phyloP scores from a whole-genome alignment of 2,888 invertebrate genomes.

The Dryomyza anilis region DNA sequence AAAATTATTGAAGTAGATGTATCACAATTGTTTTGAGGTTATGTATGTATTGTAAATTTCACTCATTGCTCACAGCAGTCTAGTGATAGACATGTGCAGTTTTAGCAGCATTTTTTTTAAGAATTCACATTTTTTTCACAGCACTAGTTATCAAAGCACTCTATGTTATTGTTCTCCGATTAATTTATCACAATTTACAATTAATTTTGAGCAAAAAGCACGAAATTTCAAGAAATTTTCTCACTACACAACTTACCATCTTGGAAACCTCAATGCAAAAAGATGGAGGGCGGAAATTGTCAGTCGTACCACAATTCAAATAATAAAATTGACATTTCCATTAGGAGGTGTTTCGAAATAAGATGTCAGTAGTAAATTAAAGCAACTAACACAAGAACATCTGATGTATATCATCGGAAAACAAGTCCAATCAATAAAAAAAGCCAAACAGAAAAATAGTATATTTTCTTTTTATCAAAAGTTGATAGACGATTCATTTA shows the following conservation, averaged over 20 bases:
- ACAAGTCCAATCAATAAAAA: too few species aligned
- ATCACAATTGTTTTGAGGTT: neutral
- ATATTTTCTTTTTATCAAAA: too few species aligned
- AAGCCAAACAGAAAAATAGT: too few species aligned
- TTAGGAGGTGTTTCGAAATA: neutral
- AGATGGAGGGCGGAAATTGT: slow-evolving; percentile 60
- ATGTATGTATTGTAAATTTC: neutral
- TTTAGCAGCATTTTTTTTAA: too few species aligned
- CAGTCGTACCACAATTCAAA: slow-evolving; percentile 48
- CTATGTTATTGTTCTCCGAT: neutral
- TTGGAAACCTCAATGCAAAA: slow-evolving; percentile 58
- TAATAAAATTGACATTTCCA: slow-evolving; percentile 24
- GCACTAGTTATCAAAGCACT: neutral
- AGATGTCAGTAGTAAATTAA: neutral
- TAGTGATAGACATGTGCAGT: neutral
- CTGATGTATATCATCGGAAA: too few species aligned
- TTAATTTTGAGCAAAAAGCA: slow-evolving; percentile 33
- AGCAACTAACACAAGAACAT: neutral
- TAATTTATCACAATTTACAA: slow-evolving; percentile 8
- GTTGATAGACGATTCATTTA: too few species aligned
- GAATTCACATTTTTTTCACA: too few species aligned
- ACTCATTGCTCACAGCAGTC: neutral
- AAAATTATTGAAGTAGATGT: slow-evolving; percentile 1
- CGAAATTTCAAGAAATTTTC: slow-evolving; percentile 37
- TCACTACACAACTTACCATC: slow-evolving; percentile 56